Base-by-base conservation (phyloP, 1,140 invertebrate species). In the Cotesia vestalis region DNA sequence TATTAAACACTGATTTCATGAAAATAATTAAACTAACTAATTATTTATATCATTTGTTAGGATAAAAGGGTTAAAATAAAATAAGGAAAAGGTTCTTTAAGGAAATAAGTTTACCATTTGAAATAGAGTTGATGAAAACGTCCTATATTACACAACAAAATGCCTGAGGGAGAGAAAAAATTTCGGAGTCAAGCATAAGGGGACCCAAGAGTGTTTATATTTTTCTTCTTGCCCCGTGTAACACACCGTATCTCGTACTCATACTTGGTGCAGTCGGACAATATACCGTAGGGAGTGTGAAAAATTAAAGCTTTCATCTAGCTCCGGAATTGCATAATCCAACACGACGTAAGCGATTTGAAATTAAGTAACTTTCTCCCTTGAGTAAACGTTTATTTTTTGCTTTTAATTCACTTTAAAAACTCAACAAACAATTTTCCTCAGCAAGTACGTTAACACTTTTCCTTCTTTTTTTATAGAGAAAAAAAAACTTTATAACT, bases 261-360 rank as follows among this genome's bases (percentile, higher is more conserved):
- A 27, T 27, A 27, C 27, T 27, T 27, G 34, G 34, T 51, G 17
- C 57, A 61, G 4, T 60, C n/a, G 34, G 36, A 11, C 20, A 36
- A 55, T 66, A 66, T 1, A 20, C 46, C 52, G n/a, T n/a, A 6
- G 4, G 20, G 51, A 34, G 20, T 53, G 62, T 71, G 34, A 71
- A 66, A 66, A 72, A 72, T 72, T 72, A 72, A 72, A 72, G 17
- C 70, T 60, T 66, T 60, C 53, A 66, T 72, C 70, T 60, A 20
- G 53, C 51, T 53, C 27, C 36, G 20, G 60, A 66, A 66, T 72
- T 66, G 60, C 35, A 57, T 72, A 66, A 66, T 34, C 46, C 35
- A 12, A 34, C 8, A 8, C 40, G 9, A 27, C 8, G 4, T 52
- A 53, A n/a, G 46, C 63, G 52, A 46, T 40, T 17, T 74, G 61